Percentiles rank a stretch among this genome's conserved stretches.
phyloP scores from a whole-genome alignment of 53 echinoderm and acorn worm species.

The Actinopyga echinites region DNA sequence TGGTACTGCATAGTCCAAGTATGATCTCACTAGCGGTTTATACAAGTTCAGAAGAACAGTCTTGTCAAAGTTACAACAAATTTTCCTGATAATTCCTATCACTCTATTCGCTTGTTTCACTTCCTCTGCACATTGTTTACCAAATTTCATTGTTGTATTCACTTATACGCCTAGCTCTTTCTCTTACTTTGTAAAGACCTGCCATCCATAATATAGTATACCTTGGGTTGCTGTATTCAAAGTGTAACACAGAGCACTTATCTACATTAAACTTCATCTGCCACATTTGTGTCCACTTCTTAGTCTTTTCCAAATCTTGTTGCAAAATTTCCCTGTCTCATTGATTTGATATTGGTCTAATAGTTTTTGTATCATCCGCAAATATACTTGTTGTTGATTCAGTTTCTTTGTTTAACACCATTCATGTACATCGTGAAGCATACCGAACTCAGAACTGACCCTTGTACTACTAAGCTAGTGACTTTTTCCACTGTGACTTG shows the following conservation, averaged over 20 bases:
- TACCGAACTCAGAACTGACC: background rate
- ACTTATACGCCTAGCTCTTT: slow-evolving; percentile 16
- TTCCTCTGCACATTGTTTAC: slow-evolving; percentile 21
- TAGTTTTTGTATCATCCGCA: slow-evolving; percentile 3
- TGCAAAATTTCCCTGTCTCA: background rate
- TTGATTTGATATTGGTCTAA: background rate
- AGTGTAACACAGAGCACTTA: slow-evolving; percentile 7
- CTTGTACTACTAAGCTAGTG: slow-evolving; percentile 8
- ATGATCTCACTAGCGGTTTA: background rate
- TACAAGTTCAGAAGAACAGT: background rate
- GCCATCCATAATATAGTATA: background rate
- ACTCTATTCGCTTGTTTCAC: background rate
- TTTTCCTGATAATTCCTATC: background rate
- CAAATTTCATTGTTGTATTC: slow-evolving; percentile 9
- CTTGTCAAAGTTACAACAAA: background rate
- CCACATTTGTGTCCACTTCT: background rate
- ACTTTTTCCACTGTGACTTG: background rate
- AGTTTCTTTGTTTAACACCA: background rate
- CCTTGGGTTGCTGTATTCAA: background rate
- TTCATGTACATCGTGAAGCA: background rate
- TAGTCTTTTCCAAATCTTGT: background rate
- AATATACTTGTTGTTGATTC: background rate
- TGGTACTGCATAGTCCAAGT: background rate
- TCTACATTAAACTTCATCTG: background rate
- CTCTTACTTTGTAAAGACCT: background rate